phyloP scores from a whole-genome alignment of 2,797 vertebrate genomes.

The Poecilia wingei region DNA sequence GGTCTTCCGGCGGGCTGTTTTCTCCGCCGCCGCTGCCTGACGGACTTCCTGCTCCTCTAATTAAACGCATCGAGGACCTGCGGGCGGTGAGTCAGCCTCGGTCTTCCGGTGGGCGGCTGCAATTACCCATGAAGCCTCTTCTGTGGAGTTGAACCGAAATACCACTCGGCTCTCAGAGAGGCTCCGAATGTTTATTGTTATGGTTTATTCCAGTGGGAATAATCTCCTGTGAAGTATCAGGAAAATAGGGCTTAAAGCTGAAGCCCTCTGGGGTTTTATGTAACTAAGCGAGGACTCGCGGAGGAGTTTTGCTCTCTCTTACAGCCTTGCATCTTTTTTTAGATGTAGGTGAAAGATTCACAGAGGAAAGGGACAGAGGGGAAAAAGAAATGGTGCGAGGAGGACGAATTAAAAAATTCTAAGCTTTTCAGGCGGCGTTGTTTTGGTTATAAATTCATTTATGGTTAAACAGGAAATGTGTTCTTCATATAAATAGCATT shows the following conservation, averaged over 20 bases:
- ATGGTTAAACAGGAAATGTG: neutral
- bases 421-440: neutral
- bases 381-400: conserved; percentile 42
- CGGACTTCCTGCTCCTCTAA: conserved; percentile 89
- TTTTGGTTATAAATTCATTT: neutral
- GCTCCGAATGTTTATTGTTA: conserved; percentile 42
- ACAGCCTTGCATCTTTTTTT: conserved; percentile 17
- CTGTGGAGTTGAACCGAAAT: conserved; percentile 44
- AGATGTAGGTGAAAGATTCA: conserved; percentile 25
- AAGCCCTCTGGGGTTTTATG: conserved; percentile 27
- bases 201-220: conserved; percentile 29
- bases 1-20: conserved; percentile 82
- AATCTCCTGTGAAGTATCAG: conserved; percentile 11
- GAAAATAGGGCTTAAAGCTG: conserved; percentile 26
- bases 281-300: conserved; percentile 30
- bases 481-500: neutral
- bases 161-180: conserved; percentile 26
- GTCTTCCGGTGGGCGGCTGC: conserved; percentile 39
- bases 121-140: conserved; percentile 41
- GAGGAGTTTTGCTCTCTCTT: conserved; percentile 25
- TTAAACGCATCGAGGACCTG: conserved; percentile 94
- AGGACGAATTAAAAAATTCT: conserved; percentile 11
- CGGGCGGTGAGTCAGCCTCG: conserved; percentile 83
- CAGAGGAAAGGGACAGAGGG: conserved; percentile 47
- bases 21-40: conserved; percentile 89